phyloP scores from a whole-genome alignment of 2,888 invertebrate species.

The Zhuqinia jingwanae region DNA sequence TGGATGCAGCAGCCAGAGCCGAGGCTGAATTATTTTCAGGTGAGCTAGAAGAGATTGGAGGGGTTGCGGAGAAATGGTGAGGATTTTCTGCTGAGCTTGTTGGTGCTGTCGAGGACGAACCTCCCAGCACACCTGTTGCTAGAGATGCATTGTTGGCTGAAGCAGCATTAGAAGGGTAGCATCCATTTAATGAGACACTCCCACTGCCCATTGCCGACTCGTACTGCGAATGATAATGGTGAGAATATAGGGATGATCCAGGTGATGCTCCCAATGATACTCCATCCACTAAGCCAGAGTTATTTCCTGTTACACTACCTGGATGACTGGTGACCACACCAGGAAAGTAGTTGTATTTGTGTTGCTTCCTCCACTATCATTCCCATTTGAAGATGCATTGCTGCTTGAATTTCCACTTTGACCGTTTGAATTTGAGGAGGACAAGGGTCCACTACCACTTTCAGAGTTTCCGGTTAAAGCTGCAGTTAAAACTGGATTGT shows the following conservation, averaged over 20 bases:
- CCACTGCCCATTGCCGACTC: constrained; percentile 53
- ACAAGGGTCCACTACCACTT: background rate
- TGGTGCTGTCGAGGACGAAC: constrained; percentile 20
- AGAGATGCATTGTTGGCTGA: constrained; percentile 54
- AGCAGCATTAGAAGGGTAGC: constrained; percentile 64
- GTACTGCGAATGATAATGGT: constrained; percentile 60
- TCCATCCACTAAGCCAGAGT: constrained; percentile 29
- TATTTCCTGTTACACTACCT: constrained; percentile 4
- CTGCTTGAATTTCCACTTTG: background rate
- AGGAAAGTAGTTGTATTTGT: constrained; percentile 79
- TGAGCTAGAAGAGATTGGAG: constrained; percentile 58
- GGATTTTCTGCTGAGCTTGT: constrained; percentile 54
- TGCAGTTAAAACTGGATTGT: constrained; percentile 53
- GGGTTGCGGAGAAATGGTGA: constrained; percentile 51
- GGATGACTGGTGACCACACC: constrained; percentile 8
- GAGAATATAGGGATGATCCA: constrained; percentile 59
- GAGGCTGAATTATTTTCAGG: constrained; percentile 67
- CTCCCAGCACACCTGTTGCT: constrained; percentile 49
- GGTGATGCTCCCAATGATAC: constrained; percentile 58
- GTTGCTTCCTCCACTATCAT: constrained; percentile 37
- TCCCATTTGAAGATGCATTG: background rate
- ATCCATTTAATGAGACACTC: constrained; percentile 64
- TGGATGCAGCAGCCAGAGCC: constrained; percentile 55
- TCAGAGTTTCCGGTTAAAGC: constrained; percentile 30
- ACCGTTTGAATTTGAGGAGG: constrained; percentile 6